Evolutionary conservation across 1,140 invertebrate genomes (phyloP), one percentile per base, ranked within the genome.

Genomic region (Drosophila paulistorum): DNA sequence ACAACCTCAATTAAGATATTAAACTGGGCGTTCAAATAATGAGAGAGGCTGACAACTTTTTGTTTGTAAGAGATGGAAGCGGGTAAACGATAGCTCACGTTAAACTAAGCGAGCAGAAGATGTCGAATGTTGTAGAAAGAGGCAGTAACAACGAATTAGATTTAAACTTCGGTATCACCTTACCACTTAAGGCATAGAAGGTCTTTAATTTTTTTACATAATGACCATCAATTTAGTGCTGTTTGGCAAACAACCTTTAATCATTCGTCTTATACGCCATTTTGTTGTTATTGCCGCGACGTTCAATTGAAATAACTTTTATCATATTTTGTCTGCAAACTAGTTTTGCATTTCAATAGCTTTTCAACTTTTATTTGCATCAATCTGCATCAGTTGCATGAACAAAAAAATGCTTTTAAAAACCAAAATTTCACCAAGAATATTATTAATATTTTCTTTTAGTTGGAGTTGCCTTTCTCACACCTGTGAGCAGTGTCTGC

Each of bases 1-100:
- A 71, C 76, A 86, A 77, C 83, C 83, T 83, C 82, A 86, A 86
- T 86, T 86, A 86, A 87, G 76, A 74, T 79, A 83, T 86, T 86
- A 87, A 86, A 87, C 83, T 70, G 74, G 48, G 65, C 58, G 33
- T 39, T 67, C 60, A 75, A 48, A 59, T 65, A 30, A 70, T 62
- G 60, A 62, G 60, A 59, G 14, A 59, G 10, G 57, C 33, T 59
- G 57, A 37, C 55, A 35, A 17, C 33, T 58, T 35, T 35, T 35
- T 11, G 9, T 35, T 37, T 35, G 57, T 2, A 14, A 59, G 57
- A 14, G 57, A 59, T 59, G 57, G 57, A 14, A 59, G 33, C 57
- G 57, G 39, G 57, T 37, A 39, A 11, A 37, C 33, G 35, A 17
- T 35, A 58, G 57, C 9, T 37, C 14, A 35, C n/a, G 30, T 4